Conservation (phyloP, 2,888 invertebrate species). For the Spilosoma lubricipeda region DNA sequence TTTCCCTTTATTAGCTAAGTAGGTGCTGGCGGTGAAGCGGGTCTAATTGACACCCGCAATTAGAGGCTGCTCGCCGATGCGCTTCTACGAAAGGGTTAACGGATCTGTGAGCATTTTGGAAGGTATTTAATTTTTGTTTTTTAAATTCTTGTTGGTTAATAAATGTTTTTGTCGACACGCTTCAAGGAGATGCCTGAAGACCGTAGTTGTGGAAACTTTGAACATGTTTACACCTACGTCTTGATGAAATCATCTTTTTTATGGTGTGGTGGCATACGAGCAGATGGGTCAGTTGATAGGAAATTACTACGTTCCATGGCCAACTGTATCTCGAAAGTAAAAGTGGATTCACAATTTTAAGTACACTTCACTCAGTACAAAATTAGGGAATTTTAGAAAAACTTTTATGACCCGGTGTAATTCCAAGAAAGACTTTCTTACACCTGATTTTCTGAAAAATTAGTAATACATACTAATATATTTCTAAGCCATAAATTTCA, state of each 20-base stretch:
- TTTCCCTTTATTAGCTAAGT: constrained; percentile 37
- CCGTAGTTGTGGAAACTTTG: not conserved
- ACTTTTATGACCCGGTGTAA: too few relatives aligned
- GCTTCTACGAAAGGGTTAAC: constrained; percentile 32
- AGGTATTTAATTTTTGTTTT: constrained; percentile 18
- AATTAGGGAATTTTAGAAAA: too few relatives aligned
- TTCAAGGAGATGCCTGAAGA: constrained; percentile 6
- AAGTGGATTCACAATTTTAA: too few relatives aligned
- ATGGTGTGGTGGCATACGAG: not conserved
- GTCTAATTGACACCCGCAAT: constrained; percentile 43
- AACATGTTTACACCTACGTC: not conserved
- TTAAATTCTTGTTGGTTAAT: constrained; percentile 17
- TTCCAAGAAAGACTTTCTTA: too few relatives aligned
- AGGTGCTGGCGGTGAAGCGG: constrained; percentile 40
- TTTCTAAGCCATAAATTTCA: too few relatives aligned
- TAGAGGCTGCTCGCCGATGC: constrained; percentile 28
- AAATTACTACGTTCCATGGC: too few relatives aligned
- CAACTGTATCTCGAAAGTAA: too few relatives aligned
- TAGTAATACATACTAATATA: too few relatives aligned
- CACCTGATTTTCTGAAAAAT: too few relatives aligned
- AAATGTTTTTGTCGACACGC: constrained; percentile 14
- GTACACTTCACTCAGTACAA: too few relatives aligned
- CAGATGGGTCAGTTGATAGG: not conserved
- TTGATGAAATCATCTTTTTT: not conserved
- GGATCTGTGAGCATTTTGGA: constrained; percentile 27